Base-by-base conservation (phyloP, 37 sponge, comb jelly and placozoan genomes). In the Beroe ovata region DNA sequence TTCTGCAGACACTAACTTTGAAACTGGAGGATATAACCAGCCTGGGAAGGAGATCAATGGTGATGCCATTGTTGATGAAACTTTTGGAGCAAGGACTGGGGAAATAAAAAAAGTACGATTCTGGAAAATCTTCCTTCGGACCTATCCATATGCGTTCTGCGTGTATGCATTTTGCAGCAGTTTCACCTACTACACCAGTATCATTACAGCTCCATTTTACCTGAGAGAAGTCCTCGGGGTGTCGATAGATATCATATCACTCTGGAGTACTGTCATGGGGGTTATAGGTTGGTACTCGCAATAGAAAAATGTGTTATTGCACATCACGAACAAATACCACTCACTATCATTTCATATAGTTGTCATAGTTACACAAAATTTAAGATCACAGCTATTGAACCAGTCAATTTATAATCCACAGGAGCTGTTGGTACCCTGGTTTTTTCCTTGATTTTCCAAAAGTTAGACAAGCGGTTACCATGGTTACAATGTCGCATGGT, bases 161-260 rank as follows among this genome's bases (percentile, higher is more conserved):
- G 25, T 69, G 14, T 69, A 69, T 38, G 36, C 36, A 8, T 35
- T 36, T 21, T 16, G 38, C 38, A 25, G 25, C 20, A 28, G 21
- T 20, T 25, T 69, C 26, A 35, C 25, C 38, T 69, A 34, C 20
- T 69, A 69, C 38, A 69, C 18, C 4, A 69, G 38, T 34, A 1
- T 69, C 38, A 69, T 16, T 21, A 35, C 38, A 35, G 71, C 20
- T 29, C 71, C 71, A 21, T 69, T 69, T 38, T 69, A 36, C 71
- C 71, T 69, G 36, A 29, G 25, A 14, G 25, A 69, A 14, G 38
- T 69, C 21, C 36, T 69, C 6, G 71, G 36, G 38, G 71, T 38
- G 11, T 16, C 18, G 4, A 4, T 25, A 11, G 20, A 36, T 8
- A 6, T 34, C 8, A 69, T 69, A 6, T 47, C 54, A 11, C 6